phyloP scores from a whole-genome alignment of 2,113 vertebrate species.

The Ophiodon elongatus region DNA sequence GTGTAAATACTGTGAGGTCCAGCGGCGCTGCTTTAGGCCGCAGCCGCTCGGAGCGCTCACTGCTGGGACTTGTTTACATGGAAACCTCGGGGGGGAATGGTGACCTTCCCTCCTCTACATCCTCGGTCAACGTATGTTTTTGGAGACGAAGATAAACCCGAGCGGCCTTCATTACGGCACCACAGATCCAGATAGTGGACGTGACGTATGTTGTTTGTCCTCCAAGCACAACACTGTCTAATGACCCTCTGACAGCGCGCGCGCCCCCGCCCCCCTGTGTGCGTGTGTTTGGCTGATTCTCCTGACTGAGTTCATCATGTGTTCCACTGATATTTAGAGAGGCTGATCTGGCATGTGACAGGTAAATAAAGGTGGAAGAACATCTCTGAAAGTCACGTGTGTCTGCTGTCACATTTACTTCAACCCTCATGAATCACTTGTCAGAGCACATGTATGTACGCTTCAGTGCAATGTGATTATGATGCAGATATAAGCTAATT shows the following conservation, averaged over 20 bases:
- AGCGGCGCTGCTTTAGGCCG: constrained; percentile 33
- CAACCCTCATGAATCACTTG: not conserved
- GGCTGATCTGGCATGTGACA: no score
- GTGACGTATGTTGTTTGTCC: not conserved
- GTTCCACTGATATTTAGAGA: not conserved
- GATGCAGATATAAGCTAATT: not conserved
- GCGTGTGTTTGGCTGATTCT: not conserved
- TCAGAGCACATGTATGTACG: not conserved
- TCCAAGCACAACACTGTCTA: not conserved
- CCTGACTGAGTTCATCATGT: not conserved
- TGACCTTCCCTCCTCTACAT: not conserved
- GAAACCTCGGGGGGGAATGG: not conserved
- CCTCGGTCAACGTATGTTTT: not conserved
- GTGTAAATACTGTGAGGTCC: not conserved
- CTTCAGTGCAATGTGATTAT: no score
- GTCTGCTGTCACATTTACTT: not conserved
- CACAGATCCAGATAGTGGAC: not conserved
- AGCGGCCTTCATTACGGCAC: not conserved
- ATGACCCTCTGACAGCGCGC: not conserved
- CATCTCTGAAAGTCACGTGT: not conserved
- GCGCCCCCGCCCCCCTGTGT: not conserved
- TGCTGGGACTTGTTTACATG: constrained; percentile 28
- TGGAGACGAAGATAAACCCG: no score
- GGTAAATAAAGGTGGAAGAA: not conserved
- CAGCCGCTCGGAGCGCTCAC: not conserved